Conservation (phyloP, 2,797 vertebrate species). For the Bovichtus diacanthus region DNA sequence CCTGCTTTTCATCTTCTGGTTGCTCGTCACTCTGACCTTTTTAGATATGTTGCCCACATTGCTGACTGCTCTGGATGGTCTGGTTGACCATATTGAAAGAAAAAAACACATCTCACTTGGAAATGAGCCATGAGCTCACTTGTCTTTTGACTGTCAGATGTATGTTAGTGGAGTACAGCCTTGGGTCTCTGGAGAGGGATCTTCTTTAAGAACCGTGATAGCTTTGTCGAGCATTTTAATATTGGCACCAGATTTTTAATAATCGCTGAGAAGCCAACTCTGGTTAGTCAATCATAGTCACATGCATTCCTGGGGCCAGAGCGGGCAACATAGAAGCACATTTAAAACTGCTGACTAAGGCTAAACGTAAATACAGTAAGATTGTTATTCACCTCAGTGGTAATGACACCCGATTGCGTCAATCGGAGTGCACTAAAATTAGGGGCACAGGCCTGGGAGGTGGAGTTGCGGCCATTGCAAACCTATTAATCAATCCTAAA, state of each 20-base stretch:
- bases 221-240: not conserved
- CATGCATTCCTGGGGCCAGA: too few species aligned
- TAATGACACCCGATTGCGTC: too few species aligned
- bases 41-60: not conserved
- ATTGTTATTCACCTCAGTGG: too few species aligned
- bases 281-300: too few species aligned
- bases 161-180: not conserved
- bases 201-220: not conserved
- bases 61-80: not conserved
- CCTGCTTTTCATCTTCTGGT: conserved; percentile 10
- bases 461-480: too few species aligned
- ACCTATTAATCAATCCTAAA: too few species aligned
- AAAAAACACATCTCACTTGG: conserved; percentile 41
- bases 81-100: conserved; percentile 7
- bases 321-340: too few species aligned
- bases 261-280: too few species aligned
- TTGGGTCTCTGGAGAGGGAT: not conserved
- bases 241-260: not conserved
- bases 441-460: too few species aligned
- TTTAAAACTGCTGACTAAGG: too few species aligned
- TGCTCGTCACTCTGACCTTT: conserved; percentile 51
- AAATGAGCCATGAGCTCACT: conserved; percentile 34
- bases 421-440: too few species aligned
- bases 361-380: too few species aligned
- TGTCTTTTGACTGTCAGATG: conserved; percentile 40